Evolutionary conservation across 2,888 invertebrate species (phyloP), one percentile per base, ranked within the genome.

Genomic region (Drosophila flavopinicola): DNA sequence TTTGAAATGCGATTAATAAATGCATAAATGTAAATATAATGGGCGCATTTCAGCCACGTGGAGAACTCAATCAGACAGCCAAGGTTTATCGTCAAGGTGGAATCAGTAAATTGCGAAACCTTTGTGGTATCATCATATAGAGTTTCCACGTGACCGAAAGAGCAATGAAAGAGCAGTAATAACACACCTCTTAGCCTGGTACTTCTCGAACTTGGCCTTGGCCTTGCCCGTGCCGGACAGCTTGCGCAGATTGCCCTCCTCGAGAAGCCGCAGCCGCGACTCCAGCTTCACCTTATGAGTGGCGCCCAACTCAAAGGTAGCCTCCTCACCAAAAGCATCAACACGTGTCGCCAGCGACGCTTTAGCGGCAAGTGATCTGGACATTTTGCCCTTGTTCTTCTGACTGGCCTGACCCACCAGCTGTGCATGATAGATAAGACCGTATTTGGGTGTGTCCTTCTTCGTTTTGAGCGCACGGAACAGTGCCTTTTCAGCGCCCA

Each of bases 371-470:
- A 99, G 92, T 94, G 99, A 99, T 82, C 99, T 93, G 0, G 99
- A 97, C 94, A 96, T 95, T 91, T 95, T 96, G 60, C 99, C 99
- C 91, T 99, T 99, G 78, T 97, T 95, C 90, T 96, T 97, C 0
- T 95, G 93, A 88, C 95, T 96, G 1, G 96, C 94, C 89, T 98
- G 97, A 0, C 98, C 97, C 6, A 99, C 95, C 13, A 99, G 91
- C 86, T 96, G 96, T 0, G 99, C 96, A 90, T 99, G 99, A 90
- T 99, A 99, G 70, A 99, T 98, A 35, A 99, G 92, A 92, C 99
- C 99, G 90, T 99, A 99, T 89, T 99, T 99, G 0, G 99, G 99
- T 0, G 99, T 99, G 88, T 99, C 98, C 88, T 98, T 97, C 88
- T 98, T 98, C 0, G 98, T 97, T 91, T 99, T 99, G 13, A 99